Evolutionary conservation across 1,140 invertebrate species (phyloP), one percentile per base, ranked within the genome.

Genomic region (Muscidifurax raptorellus): DNA sequence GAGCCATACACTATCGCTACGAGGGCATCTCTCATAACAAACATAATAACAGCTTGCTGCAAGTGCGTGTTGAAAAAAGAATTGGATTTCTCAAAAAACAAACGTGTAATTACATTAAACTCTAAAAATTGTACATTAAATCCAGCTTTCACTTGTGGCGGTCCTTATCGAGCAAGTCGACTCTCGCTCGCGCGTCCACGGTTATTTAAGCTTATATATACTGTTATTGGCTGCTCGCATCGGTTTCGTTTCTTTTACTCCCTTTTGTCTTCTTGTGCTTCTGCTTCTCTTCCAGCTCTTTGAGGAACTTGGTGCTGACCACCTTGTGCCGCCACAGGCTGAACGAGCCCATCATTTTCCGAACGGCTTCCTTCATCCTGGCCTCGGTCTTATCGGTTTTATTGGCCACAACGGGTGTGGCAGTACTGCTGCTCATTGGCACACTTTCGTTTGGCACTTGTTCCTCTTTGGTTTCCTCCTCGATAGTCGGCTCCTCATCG

Each of bases 401-500:
- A 36, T 40, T n/a, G 15, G 12, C 32, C 13, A 28, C n/a, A n/a
- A 18, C 22, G 10, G 15, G 47, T 4, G 52, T n/a, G 15, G 52
- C 22, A 7, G 18, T 22, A 18, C 13, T 59, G 22, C 22, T n/a
- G 22, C 1, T 59, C 3, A n/a, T n/a, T 59, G 52, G 22, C 52
- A 59, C 6, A 59, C 52, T 59, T 59, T 59, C 22, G 3, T 4
- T 59, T n/a, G 52, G 18, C 5, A 15, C 18, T n/a, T 22, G 52
- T 6, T 59, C 52, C 32, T 74, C 32, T 22, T 86, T 44, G 44
- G 28, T 30, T 72, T 83, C 10, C 52, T 72, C 64, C 44, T 84
- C 67, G 47, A 72, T 66, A 18, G 18, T 59, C 2, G 52, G 0
- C 13, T 75, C 69, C 40, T 44, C 12, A 67, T 84, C 52, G 22